Conservation (phyloP, 2,888 invertebrate genomes). For the Melieria crassipennis region DNA sequence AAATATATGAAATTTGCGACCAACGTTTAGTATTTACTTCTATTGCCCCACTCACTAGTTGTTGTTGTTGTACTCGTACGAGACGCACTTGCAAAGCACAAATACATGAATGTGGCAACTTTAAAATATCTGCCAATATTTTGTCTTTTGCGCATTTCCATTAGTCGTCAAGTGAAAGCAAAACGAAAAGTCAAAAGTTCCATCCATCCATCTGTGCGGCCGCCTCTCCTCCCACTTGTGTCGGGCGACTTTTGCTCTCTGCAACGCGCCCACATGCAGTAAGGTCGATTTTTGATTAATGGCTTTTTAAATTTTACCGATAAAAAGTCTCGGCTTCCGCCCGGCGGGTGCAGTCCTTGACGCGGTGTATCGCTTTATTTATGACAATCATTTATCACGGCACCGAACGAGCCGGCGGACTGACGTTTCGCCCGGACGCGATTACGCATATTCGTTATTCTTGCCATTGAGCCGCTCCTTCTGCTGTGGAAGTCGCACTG, state of each 20-base stretch:
- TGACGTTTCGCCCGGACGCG: not conserved
- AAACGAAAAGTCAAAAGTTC: too few relatives aligned
- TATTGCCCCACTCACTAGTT: too few relatives aligned
- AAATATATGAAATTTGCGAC: too few relatives aligned
- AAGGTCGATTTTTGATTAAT: conserved; percentile 45
- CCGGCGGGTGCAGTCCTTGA: conserved; percentile 7
- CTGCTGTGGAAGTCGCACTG: too few relatives aligned
- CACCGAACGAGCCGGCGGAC: conserved; percentile 43
- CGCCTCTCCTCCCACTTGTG: not conserved
- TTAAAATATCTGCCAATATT: too few relatives aligned
- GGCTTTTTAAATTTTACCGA: conserved; percentile 43
- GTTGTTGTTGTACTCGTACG: too few relatives aligned
- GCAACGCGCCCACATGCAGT: too few relatives aligned
- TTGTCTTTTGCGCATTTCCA: not conserved
- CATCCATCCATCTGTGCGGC: not conserved
- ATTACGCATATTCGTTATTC: not conserved
- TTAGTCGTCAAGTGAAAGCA: not conserved
- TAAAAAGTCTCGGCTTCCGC: conserved; percentile 20
- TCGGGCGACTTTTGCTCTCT: too few relatives aligned
- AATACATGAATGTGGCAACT: too few relatives aligned
- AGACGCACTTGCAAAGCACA: too few relatives aligned
- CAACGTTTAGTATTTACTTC: too few relatives aligned
- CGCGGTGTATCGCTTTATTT: conserved; percentile 51
- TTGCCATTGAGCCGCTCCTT: too few relatives aligned
- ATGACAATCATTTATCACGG: conserved; percentile 63